phyloP scores from a whole-genome alignment of 1,140 invertebrate genomes.

The Diprion similis region DNA sequence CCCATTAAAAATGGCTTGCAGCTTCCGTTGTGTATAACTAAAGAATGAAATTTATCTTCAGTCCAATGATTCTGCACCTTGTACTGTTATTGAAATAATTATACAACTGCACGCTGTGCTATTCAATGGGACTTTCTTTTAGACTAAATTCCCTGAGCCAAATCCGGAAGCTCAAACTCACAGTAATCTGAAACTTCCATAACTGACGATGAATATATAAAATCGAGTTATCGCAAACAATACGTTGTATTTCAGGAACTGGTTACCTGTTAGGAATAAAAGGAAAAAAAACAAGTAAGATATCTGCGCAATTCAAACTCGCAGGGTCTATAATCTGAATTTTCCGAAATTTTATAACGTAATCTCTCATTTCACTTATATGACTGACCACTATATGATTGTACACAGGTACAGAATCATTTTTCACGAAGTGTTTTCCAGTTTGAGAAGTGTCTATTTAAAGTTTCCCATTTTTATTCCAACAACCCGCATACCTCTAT shows the following conservation, averaged over 20 bases:
- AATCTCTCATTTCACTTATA: no score
- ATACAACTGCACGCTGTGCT: background rate
- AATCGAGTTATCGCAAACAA: no score
- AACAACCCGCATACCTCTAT: background rate
- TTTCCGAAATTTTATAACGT: no score
- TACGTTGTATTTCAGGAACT: no score
- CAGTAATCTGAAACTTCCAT: background rate
- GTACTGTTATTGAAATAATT: background rate
- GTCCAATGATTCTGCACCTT: background rate
- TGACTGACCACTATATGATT: background rate
- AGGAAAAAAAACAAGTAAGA: no score
- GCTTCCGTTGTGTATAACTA: background rate
- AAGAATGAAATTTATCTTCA: background rate
- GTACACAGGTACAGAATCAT: conserved; percentile 3
- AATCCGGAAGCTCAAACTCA: background rate
- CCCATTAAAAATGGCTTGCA: background rate
- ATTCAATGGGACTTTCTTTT: background rate
- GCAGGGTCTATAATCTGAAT: no score
- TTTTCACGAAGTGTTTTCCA: background rate
- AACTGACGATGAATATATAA: no score
- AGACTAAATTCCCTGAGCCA: no score
- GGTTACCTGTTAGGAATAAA: no score
- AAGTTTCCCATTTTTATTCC: background rate
- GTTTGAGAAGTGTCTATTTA: background rate
- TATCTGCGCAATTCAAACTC: no score